Percentiles rank a stretch among this genome's conserved stretches.
phyloP scores from a whole-genome alignment of 2,797 vertebrate species.

The Protosalanx chinensis region DNA sequence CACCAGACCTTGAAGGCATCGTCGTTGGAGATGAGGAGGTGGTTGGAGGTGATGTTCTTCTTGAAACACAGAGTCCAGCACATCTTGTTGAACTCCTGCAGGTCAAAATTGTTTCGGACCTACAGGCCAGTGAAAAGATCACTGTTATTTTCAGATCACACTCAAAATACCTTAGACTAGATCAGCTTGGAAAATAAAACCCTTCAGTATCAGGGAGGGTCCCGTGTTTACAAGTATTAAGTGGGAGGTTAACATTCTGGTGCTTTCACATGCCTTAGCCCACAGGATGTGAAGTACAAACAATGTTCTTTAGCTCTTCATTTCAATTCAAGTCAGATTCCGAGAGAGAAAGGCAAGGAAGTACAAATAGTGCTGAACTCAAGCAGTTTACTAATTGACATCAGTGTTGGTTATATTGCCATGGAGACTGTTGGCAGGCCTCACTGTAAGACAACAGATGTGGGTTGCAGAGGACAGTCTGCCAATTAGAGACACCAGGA shows the following conservation, averaged over 20 bases:
- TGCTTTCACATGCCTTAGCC: conserved; percentile 44
- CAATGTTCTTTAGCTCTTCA: conserved; percentile 53
- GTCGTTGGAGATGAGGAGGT: conserved; percentile 80
- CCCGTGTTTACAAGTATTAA: conserved; percentile 52
- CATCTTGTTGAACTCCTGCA: conserved; percentile 91
- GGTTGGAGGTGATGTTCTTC: conserved; percentile 80
- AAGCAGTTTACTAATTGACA: conserved; percentile 33
- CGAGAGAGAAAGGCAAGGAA: conserved; percentile 49
- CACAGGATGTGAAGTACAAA: conserved; percentile 57
- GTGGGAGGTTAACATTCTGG: conserved; percentile 40
- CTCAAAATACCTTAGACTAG: neutral
- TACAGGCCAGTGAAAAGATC: conserved; percentile 50
- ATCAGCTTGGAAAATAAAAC: conserved; percentile 13
- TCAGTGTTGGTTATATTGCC: conserved; percentile 17
- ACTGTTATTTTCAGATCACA: neutral
- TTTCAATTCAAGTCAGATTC: conserved; percentile 68
- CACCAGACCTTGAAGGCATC: conserved; percentile 96
- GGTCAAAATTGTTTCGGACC: conserved; percentile 88
- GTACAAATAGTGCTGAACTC: conserved; percentile 39
- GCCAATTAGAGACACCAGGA: conserved; percentile 2
- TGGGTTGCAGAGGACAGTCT: neutral
- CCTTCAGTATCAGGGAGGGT: conserved; percentile 19
- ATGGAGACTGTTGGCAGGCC: conserved; percentile 16
- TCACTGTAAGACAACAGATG: conserved; percentile 12
- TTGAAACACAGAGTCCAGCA: conserved; percentile 94